Evolutionary conservation across 2,797 vertebrate species (phyloP), one percentile per base, ranked within the genome.

Genomic region (Geotrypetes seraphini): DNA sequence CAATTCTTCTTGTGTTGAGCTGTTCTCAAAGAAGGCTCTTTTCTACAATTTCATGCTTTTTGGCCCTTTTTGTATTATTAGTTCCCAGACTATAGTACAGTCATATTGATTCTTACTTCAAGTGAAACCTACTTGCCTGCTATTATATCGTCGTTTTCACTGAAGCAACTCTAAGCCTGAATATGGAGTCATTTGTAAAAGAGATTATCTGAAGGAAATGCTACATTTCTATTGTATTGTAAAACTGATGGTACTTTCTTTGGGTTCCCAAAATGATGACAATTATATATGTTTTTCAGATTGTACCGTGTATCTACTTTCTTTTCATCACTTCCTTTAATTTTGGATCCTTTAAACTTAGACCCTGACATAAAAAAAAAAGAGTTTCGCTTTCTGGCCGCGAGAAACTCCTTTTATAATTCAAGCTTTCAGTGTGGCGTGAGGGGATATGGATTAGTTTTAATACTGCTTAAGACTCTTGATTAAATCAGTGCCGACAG

Each of bases 61-160:
- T 27, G 59, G 66, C 33, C 46, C 54, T 68, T 77, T 68, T n/a
- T n/a, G n/a, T 65, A 57, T 71, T 36, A 49, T 31, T 45, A 46
- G 47, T 65, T 61, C 63, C 48, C 50, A 50, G 43, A 67, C 56
- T 69, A 42, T 47, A 60, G 42, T 58, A 40, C 48, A 47, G 32
- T n/a, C 53, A 49, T 70, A 66, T 68, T 67, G 66, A 73, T 79
- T 76, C 35, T 41, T 51, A 14, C 75, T 73, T 69, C 52, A 60
- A 31, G 36, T 54, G 33, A 31, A 36, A 39, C 50, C 57, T 48
- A 20, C 25, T 33, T 41, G 33, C 29, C 27, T 42, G 13, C 25
- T 13, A 31, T 53, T 74, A 51, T 44, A 16, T 59, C 39, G 23
- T 44, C 39, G 39, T 16, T 30, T 47, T 49, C 34, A 38, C 12